These are phyloP conservation scores for Leiothrix lutea DNA, from an alignment of 2,113 vertebrate species.

Conservation along the genomic window DNA sequence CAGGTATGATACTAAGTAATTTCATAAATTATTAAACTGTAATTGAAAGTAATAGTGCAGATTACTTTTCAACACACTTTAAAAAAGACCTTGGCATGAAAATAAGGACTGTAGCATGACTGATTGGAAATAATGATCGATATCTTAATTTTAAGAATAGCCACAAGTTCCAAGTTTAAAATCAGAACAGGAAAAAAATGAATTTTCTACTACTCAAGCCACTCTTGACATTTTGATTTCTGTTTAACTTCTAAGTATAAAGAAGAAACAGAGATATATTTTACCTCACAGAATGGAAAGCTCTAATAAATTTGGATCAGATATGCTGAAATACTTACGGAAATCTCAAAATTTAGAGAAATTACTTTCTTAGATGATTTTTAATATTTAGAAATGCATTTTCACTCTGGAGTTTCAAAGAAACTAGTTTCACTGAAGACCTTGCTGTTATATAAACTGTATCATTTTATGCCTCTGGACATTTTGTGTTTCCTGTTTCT, in stretches of 20 bases:
- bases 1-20: slow-evolving; percentile 76
- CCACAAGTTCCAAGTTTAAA: slow-evolving; percentile 2
- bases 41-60: slow-evolving; percentile 76
- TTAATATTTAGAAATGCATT: background rate
- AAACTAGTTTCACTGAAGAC: background rate
- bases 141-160: slow-evolving; percentile 19
- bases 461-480: background rate
- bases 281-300: background rate
- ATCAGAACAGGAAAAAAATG: background rate
- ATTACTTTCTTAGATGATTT: background rate
- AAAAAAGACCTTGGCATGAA: slow-evolving; percentile 56
- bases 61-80: slow-evolving; percentile 59
- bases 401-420: background rate
- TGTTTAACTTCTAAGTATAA: background rate
- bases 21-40: slow-evolving; percentile 78
- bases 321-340: background rate
- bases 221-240: background rate
- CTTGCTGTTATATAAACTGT: background rate
- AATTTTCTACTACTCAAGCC: background rate
- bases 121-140: slow-evolving; percentile 50
- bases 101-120: slow-evolving; percentile 52
- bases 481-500: background rate
- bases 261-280: background rate
- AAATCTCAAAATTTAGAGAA: background rate
- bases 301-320: background rate